Evolutionary conservation across 2,113 vertebrate genomes (phyloP).

Genomic region (Beaufortia kweichowensis): DNA sequence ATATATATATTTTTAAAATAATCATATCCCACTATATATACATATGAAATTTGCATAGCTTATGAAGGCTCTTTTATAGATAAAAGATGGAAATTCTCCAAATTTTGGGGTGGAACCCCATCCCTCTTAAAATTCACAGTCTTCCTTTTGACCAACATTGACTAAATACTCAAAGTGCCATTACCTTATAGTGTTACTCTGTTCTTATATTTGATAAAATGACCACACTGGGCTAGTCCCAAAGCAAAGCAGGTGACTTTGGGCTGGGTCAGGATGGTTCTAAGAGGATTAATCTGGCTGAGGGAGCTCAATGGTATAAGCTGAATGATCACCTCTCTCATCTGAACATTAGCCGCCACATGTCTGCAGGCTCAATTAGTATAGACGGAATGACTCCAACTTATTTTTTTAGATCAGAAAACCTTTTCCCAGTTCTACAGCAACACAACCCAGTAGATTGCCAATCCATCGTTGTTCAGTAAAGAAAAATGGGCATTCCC

Average conservation of each 20-base stretch:
- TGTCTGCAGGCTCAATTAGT: slow-evolving; percentile 49
- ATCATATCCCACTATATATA: too few relatives aligned
- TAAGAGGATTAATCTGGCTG: slow-evolving; percentile 71
- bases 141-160: too few relatives aligned
- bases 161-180: too few relatives aligned
- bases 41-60: too few relatives aligned
- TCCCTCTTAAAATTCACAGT: too few relatives aligned
- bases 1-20: too few relatives aligned
- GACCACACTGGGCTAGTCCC: background rate
- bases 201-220: background rate
- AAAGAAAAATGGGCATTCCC: background rate
- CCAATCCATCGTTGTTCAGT: background rate
- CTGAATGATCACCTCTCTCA: slow-evolving; percentile 62
- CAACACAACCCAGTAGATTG: background rate
- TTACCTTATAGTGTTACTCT: too few relatives aligned
- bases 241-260: slow-evolving; percentile 58
- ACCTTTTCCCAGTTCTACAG: background rate
- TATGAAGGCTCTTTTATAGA: too few relatives aligned
- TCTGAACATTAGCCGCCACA: slow-evolving; percentile 65
- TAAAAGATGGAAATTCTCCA: too few relatives aligned
- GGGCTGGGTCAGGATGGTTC: slow-evolving; percentile 56
- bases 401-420: slow-evolving; percentile 21
- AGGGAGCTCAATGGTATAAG: slow-evolving; percentile 70
- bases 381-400: slow-evolving; percentile 28
- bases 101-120: too few relatives aligned